phyloP scores from a whole-genome alignment of 2,888 invertebrate genomes.

The Limnephilus marmoratus region DNA sequence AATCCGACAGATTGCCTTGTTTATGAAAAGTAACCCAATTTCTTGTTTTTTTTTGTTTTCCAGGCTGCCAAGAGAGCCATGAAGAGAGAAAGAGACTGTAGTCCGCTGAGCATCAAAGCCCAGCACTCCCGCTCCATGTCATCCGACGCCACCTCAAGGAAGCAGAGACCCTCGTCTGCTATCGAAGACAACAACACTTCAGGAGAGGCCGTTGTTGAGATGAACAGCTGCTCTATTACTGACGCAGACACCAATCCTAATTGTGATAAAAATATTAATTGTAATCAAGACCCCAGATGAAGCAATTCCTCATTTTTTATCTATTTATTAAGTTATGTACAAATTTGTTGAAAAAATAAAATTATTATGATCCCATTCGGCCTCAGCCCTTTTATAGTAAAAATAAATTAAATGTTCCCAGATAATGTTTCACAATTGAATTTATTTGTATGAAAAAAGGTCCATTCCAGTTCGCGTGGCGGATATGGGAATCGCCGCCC shows the following conservation, averaged over 20 bases:
- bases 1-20: too few species aligned
- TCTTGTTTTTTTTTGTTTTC: background rate
- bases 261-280: slow-evolving; percentile 8
- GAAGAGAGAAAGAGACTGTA: slow-evolving; percentile 56
- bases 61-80: slow-evolving; percentile 70
- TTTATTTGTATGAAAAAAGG: background rate
- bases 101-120: slow-evolving; percentile 31
- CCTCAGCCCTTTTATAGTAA: background rate
- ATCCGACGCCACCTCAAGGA: slow-evolving; percentile 17
- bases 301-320: background rate
- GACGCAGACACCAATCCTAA: background rate
- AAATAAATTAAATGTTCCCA: background rate
- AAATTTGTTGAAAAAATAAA: background rate
- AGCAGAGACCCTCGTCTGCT: background rate
- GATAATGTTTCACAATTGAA: background rate
- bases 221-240: slow-evolving; percentile 21
- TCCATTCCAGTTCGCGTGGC: too few species aligned
- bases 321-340: background rate
- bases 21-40: too few species aligned
- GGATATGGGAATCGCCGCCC: too few species aligned
- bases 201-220: slow-evolving; percentile 7
- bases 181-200: background rate
- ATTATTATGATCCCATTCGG: background rate
- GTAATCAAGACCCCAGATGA: slow-evolving; percentile 15
- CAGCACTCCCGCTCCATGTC: slow-evolving; percentile 35